Conservation (phyloP, 2,797 vertebrate genomes). For the Mormyrus hasselquistii region DNA sequence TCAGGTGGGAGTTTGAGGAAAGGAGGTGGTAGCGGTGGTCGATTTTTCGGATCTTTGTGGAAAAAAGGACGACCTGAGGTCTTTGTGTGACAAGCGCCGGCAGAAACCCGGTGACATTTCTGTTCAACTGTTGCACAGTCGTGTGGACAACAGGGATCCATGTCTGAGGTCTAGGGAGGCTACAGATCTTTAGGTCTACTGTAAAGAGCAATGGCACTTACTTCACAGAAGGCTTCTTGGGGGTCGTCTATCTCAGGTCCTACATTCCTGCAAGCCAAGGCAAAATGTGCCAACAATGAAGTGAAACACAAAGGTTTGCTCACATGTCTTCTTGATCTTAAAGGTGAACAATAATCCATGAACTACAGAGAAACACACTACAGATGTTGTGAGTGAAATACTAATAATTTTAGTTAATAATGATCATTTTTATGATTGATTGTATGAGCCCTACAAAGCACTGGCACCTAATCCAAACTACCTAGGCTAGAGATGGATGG, state of each 20-base stretch:
- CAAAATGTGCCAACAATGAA: background rate
- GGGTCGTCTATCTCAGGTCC: background rate
- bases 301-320: background rate
- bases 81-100: constrained; percentile 46
- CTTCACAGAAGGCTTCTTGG: background rate
- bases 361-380: background rate
- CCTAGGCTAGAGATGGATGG: background rate
- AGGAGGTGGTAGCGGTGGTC: background rate
- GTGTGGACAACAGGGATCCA: constrained; percentile 45
- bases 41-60: constrained; percentile 9
- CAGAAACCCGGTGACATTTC: constrained; percentile 54
- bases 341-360: background rate
- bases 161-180: constrained; percentile 39
- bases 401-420: background rate
- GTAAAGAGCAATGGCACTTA: constrained; percentile 19
- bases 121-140: constrained; percentile 47
- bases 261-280: background rate
- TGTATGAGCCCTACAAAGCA: background rate
- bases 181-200: constrained; percentile 37
- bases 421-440: constrained; percentile 6
- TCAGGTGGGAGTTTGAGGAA: constrained; percentile 13
- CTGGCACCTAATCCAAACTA: background rate
- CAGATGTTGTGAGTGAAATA: background rate
- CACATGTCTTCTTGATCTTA: background rate
- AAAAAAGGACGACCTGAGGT: constrained; percentile 15